Conservation (phyloP, 2,888 invertebrate genomes). For the Metalampra italica region DNA sequence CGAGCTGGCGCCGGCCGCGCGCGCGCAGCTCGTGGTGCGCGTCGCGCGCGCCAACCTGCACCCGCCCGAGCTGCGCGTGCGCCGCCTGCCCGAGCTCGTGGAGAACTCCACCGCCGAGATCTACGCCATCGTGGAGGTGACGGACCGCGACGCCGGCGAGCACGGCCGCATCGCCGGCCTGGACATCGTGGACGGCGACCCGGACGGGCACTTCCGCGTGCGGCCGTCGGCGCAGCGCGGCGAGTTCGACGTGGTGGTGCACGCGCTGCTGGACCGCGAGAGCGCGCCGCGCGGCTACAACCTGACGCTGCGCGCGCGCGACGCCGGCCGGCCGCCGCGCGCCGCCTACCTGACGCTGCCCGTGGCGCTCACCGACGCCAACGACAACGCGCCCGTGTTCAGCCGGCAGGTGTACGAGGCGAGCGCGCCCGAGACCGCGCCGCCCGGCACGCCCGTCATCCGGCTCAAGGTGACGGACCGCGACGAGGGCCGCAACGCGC, state of each 20-base stretch:
- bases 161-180: constrained; percentile 90
- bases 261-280: constrained; percentile 88
- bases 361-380: constrained; percentile 88
- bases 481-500: constrained; percentile 90
- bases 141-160: constrained; percentile 89
- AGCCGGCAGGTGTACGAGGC: constrained; percentile 92
- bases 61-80: constrained; percentile 90
- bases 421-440: constrained; percentile 92
- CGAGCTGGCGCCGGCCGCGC: constrained; percentile 82
- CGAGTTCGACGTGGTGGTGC: constrained; percentile 89
- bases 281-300: constrained; percentile 89
- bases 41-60: constrained; percentile 91
- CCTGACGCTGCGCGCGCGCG: constrained; percentile 90
- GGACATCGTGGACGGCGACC: constrained; percentile 93
- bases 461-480: constrained; percentile 91
- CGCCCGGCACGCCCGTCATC: constrained; percentile 92
- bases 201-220: constrained; percentile 92
- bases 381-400: constrained; percentile 93
- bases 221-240: constrained; percentile 79
- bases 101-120: constrained; percentile 90
- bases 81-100: constrained; percentile 87
- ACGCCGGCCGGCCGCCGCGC: constrained; percentile 88
- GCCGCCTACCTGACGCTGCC: constrained; percentile 89
- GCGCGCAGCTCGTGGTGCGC: constrained; percentile 86
- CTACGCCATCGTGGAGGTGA: constrained; percentile 92